Conservation (phyloP, 2,113 vertebrate species). For the Chinchilla lanigera region DNA sequence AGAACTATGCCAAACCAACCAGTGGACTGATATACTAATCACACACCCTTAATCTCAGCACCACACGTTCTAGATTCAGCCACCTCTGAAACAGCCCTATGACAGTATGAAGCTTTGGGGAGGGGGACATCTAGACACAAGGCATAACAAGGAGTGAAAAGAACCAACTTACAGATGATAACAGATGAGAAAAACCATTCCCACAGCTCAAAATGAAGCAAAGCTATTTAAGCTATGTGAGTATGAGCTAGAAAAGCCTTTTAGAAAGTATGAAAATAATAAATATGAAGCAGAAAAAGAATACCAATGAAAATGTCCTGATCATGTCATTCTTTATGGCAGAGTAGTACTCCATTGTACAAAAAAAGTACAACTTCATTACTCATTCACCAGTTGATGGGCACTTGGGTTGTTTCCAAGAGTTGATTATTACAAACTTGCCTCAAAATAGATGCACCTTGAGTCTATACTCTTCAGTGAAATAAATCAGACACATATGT, state of each 20-base stretch:
- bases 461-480: neutral
- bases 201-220: neutral
- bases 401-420: too few species aligned
- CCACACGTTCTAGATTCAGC: neutral
- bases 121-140: neutral
- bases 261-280: rapidly evolving
- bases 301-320: too few species aligned
- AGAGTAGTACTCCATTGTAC: too few species aligned
- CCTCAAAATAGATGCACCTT: neutral
- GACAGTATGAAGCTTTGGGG: neutral
- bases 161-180: neutral
- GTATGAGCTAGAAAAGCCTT: neutral
- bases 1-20: neutral
- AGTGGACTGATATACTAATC: neutral
- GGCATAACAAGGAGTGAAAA: neutral
- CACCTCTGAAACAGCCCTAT: neutral
- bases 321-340: too few species aligned
- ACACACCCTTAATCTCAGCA: neutral
- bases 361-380: too few species aligned
- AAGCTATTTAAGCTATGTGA: neutral
- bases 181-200: neutral
- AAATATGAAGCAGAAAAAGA: neutral
- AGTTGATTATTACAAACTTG: too few species aligned
- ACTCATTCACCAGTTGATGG: too few species aligned
- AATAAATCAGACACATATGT: neutral